Percentiles rank a stretch among this genome's conserved stretches.
phyloP scores from a whole-genome alignment of 2,797 vertebrate species.

The Pteropus rufus region DNA sequence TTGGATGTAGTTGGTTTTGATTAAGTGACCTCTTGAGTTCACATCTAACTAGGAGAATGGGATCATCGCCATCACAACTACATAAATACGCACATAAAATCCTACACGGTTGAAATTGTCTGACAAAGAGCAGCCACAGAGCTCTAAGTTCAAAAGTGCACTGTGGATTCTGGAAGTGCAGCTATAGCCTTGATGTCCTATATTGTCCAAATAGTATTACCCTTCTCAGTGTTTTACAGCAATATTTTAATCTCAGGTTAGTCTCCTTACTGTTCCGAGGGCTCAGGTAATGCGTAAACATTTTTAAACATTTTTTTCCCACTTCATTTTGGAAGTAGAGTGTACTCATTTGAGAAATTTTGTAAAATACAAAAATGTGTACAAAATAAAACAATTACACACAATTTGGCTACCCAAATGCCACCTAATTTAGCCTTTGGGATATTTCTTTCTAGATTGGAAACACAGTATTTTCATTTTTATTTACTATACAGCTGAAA shows the following conservation, averaged over 20 bases:
- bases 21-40: not conserved
- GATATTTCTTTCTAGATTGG: not conserved
- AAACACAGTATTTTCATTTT: not conserved
- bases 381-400: not conserved
- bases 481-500: not conserved
- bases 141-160: not conserved
- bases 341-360: not conserved
- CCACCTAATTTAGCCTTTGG: not conserved
- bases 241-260: not conserved
- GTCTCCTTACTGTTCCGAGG: not conserved
- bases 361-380: not conserved
- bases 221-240: not conserved
- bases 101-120: not conserved
- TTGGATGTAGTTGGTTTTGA: not conserved
- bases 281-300: not conserved
- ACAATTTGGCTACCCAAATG: not conserved
- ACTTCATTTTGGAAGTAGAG: not conserved
- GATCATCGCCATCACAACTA: not conserved
- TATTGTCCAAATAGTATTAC: not conserved
- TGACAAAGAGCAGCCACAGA: not conserved
- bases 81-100: not conserved
- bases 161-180: not conserved
- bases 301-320: not conserved
- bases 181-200: not conserved
- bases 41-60: not conserved